Percentiles rank a stretch among this genome's conserved stretches.
phyloP scores from a whole-genome alignment of 2,797 vertebrate genomes.

The Phylloscopus collybita region DNA sequence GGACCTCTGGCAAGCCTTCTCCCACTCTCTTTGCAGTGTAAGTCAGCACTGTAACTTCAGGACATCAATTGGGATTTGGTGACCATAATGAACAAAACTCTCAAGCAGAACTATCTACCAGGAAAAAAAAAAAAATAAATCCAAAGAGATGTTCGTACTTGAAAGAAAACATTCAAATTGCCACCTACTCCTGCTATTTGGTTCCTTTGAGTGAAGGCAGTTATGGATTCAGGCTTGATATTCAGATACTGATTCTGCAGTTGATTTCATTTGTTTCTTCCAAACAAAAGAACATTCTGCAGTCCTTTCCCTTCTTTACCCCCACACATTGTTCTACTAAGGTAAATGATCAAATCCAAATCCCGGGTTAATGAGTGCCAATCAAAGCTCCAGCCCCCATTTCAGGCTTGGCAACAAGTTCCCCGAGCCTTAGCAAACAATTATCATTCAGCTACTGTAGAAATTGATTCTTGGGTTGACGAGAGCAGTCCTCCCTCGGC shows the following conservation, averaged over 20 bases:
- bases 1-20: neutral
- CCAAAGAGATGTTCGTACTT: neutral
- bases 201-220: constrained; percentile 19
- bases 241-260: constrained; percentile 23
- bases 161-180: constrained; percentile 34
- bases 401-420: constrained; percentile 89
- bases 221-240: constrained; percentile 45
- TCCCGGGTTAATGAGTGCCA: constrained; percentile 91
- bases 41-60: neutral
- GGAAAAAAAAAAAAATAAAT: neutral
- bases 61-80: neutral
- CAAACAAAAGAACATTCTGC: constrained; percentile 66
- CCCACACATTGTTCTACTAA: constrained; percentile 36
- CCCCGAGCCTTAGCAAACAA: constrained; percentile 87
- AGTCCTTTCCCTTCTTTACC: constrained; percentile 23
- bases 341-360: constrained; percentile 70
- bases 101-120: neutral
- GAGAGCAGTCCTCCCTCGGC: constrained; percentile 82
- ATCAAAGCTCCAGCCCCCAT: constrained; percentile 83
- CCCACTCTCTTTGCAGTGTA: neutral
- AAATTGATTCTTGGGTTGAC: constrained; percentile 90
- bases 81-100: constrained; percentile 9
- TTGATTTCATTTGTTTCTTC: constrained; percentile 62
- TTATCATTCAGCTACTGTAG: constrained; percentile 88
- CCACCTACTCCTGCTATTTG: neutral